Evolutionary conservation across 2,888 invertebrate species (phyloP).

Genomic region (Sipunculus nudus): DNA sequence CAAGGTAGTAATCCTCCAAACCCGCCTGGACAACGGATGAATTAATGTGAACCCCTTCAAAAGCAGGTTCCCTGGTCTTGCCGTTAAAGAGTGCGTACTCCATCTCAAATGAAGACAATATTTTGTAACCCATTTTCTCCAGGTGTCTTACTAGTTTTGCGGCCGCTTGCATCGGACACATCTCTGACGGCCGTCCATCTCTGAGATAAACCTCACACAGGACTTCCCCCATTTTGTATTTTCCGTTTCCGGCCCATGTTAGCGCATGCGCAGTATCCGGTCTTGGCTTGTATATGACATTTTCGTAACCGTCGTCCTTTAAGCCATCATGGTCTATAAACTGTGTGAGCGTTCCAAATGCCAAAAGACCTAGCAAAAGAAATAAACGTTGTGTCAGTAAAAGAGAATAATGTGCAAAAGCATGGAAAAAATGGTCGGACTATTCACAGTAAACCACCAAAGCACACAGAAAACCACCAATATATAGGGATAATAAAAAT

Average conservation of each 20-base stretch:
- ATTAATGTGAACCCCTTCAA: background rate
- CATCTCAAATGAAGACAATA: background rate
- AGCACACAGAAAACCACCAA: no score
- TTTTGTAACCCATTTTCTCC: constrained; percentile 12
- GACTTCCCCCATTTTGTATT: constrained; percentile 21
- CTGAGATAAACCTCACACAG: constrained; percentile 22
- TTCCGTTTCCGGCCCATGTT: constrained; percentile 16
- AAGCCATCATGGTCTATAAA: no score
- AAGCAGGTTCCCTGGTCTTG: background rate
- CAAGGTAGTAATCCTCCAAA: background rate
- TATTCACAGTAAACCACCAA: no score
- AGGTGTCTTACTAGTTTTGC: constrained; percentile 19
- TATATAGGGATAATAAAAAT: no score
- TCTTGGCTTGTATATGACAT: no score
- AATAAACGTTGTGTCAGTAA: no score
- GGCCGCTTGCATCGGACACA: constrained; percentile 15
- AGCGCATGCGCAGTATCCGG: background rate
- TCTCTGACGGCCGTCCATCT: constrained; percentile 10
- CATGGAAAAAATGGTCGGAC: no score
- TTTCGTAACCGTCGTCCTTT: no score
- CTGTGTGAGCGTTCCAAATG: no score
- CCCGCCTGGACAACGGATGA: background rate
- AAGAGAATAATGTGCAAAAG: no score
- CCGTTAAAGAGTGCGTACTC: background rate
- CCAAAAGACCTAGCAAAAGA: no score